A percentile compares a stretch with the other conserved stretches of the same genome.
Conservation (phyloP, 2,113 vertebrate genomes). For the Eulemur rufifrons region DNA sequence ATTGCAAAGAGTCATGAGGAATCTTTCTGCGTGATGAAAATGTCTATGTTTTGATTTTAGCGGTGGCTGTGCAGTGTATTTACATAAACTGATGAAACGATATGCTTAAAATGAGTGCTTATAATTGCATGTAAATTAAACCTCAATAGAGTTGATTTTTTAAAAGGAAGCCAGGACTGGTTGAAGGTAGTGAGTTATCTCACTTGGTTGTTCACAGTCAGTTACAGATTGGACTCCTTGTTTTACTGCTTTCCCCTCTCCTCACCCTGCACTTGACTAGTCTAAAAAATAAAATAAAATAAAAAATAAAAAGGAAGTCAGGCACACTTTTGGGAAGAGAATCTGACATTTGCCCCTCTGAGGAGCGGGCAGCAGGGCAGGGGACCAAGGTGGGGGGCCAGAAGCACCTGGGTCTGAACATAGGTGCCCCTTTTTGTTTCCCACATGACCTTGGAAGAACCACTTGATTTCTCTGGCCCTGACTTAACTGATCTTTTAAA, state of each 20-base stretch:
- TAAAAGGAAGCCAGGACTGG: not conserved
- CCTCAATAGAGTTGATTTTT: not conserved
- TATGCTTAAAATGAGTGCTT: not conserved
- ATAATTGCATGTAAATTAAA: not conserved
- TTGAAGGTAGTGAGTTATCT: too few species aligned
- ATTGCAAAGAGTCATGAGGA: not conserved
- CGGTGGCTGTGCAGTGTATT: not conserved
- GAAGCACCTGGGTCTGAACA: not conserved
- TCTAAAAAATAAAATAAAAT: too few species aligned
- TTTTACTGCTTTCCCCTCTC: too few species aligned
- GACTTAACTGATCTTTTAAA: not conserved
- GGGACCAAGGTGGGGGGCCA: accelerated
- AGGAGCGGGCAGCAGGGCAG: not conserved
- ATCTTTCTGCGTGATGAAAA: not conserved
- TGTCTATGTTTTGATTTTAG: not conserved
- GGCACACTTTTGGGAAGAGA: not conserved
- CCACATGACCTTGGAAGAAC: not conserved
- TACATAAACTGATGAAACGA: not conserved
- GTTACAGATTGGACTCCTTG: too few species aligned
- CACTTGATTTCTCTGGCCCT: not conserved
- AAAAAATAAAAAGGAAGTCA: not conserved
- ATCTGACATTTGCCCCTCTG: not conserved
- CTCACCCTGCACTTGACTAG: too few species aligned
- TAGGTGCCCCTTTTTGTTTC: not conserved
- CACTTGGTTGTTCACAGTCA: too few species aligned